These are phyloP conservation scores for Propithecus perrieri DNA, from an alignment of 2,797 vertebrate genomes.

Conservation along the genomic window DNA sequence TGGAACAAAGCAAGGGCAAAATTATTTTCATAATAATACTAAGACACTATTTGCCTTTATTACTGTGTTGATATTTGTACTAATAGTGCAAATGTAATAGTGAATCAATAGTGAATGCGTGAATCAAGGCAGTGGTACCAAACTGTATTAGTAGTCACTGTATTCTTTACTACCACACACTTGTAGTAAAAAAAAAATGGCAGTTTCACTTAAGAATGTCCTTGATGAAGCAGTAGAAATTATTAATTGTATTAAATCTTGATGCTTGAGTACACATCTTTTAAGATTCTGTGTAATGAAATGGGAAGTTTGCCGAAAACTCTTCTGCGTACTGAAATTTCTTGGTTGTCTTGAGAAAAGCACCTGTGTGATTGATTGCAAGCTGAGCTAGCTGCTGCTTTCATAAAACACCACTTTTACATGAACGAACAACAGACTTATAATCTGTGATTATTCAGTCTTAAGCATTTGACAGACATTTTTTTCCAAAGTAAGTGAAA, in stretches of 20 bases:
- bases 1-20: neutral
- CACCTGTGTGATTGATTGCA: neutral
- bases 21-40: constrained; percentile 8
- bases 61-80: neutral
- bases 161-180: neutral
- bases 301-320: neutral
- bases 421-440: neutral
- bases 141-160: neutral
- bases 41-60: neutral
- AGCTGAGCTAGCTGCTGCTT: neutral
- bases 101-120: neutral
- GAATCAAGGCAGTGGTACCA: neutral
- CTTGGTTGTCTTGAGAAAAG: constrained; percentile 15
- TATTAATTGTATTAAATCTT: constrained; percentile 44
- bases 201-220: neutral
- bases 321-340: neutral
- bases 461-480: neutral
- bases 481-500: constrained; percentile 20
- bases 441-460: neutral
- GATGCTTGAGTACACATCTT: neutral
- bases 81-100: neutral
- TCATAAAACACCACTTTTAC: neutral
- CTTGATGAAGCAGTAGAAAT: neutral
- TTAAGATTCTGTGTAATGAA: constrained; percentile 21
- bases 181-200: neutral